These are phyloP conservation scores for Iguana delicatissima DNA, from an alignment of 2,797 vertebrate species.

Conservation along the genomic window DNA sequence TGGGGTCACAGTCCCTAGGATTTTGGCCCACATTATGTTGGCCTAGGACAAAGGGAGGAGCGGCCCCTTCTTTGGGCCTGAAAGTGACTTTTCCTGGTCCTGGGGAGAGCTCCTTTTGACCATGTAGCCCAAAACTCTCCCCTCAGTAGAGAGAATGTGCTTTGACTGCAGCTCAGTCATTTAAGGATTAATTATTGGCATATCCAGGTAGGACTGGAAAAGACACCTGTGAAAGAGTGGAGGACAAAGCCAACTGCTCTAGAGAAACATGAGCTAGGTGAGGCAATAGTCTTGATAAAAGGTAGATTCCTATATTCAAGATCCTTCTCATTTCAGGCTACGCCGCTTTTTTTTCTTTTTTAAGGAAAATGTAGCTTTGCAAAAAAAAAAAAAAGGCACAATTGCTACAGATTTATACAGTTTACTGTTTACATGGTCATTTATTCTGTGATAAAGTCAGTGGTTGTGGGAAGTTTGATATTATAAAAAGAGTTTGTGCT, in stretches of 20 bases:
- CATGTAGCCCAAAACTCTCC: too few species aligned
- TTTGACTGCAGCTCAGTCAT: neutral
- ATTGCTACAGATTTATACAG: neutral
- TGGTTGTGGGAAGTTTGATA: neutral
- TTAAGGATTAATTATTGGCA: neutral
- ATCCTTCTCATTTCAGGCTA: neutral
- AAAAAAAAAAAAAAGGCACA: neutral
- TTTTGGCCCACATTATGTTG: too few species aligned
- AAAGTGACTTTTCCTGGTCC: too few species aligned
- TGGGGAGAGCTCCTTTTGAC: too few species aligned
- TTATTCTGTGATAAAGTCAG: neutral
- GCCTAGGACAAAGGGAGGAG: too few species aligned
- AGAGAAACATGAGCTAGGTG: neutral
- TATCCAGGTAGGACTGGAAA: too few species aligned
- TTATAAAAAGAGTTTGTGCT: neutral
- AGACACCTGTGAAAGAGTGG: neutral
- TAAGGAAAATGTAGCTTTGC: neutral
- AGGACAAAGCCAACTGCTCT: neutral
- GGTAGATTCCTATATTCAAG: too few species aligned
- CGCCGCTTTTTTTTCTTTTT: neutral
- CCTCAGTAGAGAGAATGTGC: too few species aligned
- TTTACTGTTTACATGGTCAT: neutral
- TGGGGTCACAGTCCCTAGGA: too few species aligned
- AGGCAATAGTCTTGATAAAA: neutral
- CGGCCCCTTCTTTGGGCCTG: too few species aligned